Base-by-base conservation (phyloP, 2,113 vertebrate genomes). In the Datnioides undecimradiatus region DNA sequence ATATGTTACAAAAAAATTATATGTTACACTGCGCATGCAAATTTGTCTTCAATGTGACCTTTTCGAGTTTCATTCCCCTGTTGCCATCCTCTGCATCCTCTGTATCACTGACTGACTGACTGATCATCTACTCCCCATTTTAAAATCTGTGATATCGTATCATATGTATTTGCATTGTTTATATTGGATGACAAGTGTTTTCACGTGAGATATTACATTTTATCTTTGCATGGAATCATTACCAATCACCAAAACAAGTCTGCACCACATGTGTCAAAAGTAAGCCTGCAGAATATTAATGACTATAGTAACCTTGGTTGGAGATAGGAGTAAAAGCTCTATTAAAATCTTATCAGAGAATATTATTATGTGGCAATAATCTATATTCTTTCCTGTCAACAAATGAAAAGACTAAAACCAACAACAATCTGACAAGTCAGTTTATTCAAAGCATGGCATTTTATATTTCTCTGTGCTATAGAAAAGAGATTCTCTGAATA, bases 201-300 rank as follows among this genome's bases (percentile, higher is more conserved):
- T 48, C 2, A 3, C 60, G 9, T 58, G 41, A 2, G 77, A 25
- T 75, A 14, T 65, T 45, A 43, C 0, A 58, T 70, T 67, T 64
- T 21, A 69, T 21, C 5, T 31, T 38, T 25, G 60, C 79, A 79
- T 80, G 65, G 1, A 60, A 21, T 55, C 41, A 62, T 31, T n/a
- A n/a, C n/a, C n/a, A n/a, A n/a, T n/a, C n/a, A n/a, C 25, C 48
- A 48, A 2, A 8, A 8, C 7, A 58, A 40, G 46, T 78, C 17
- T 67, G 75, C 46, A 77, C 45, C 62, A 71, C 79, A 62, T 87
- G 64, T 60, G 57, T 78, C 31, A 82, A 38, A n/a, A 34, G 8
- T 33, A 33, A 79, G 36, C 25, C 19, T 19, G 23, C 0, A 31
- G 10, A 14, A 27, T 21, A 29, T 25, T 38, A 46, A 13, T 41